phyloP scores from a whole-genome alignment of 2,888 invertebrate genomes.

The Caenorhabditis wallacei region DNA sequence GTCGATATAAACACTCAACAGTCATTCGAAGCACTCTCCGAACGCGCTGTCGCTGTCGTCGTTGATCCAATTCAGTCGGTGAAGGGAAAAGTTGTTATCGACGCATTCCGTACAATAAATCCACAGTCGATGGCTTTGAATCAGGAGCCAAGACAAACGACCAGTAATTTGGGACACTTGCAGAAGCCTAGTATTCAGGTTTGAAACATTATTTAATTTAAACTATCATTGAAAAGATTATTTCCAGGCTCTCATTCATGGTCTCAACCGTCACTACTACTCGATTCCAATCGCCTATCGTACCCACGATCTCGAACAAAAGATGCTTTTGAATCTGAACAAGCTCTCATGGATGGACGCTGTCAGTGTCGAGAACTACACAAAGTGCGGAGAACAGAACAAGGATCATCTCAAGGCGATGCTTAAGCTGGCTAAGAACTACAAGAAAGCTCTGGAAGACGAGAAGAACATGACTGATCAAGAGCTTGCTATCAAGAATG shows the following conservation, averaged over 20 bases:
- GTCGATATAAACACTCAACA: conserved; percentile 99
- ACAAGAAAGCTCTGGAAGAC: conserved; percentile 97
- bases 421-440: conserved; percentile 97
- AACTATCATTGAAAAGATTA: not conserved
- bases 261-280: conserved; percentile 98
- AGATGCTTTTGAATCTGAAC: conserved; percentile 98
- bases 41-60: conserved; percentile 98
- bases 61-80: conserved; percentile 99
- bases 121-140: conserved; percentile 99
- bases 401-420: conserved; percentile 96
- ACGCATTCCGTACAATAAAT: conserved; percentile 98
- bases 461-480: conserved; percentile 99
- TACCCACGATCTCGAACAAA: conserved; percentile 98
- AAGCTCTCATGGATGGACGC: conserved; percentile 99
- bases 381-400: conserved; percentile 93
- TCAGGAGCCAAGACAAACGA: conserved; percentile 98
- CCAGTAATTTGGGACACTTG: conserved; percentile 97
- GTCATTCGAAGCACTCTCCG: conserved; percentile 97
- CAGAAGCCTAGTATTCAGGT: conserved; percentile 96
- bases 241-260: conserved; percentile 93
- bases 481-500: conserved; percentile 98
- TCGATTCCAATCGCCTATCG: conserved; percentile 99
- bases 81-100: conserved; percentile 97
- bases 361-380: conserved; percentile 91
- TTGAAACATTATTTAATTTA: not conserved